phyloP scores from a whole-genome alignment of 2,888 invertebrate genomes.

The Gasteruption jaculator region DNA sequence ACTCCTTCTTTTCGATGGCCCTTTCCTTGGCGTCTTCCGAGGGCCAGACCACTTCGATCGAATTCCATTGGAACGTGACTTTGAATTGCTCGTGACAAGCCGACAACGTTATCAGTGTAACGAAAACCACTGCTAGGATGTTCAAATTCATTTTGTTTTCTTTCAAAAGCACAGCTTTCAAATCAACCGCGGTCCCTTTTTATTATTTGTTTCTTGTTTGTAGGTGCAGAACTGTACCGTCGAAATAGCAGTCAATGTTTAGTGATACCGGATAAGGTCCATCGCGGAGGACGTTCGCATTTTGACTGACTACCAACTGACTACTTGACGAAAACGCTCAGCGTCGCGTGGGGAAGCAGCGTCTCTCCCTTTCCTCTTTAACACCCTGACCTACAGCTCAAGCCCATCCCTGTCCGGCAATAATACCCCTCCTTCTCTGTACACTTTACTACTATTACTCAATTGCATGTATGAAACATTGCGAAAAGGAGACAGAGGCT shows the following conservation, averaged over 20 bases:
- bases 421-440: slow-evolving; percentile 2
- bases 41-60: slow-evolving; percentile 67
- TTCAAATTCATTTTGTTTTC: slow-evolving; percentile 5
- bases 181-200: neutral
- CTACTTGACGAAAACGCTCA: slow-evolving; percentile 31
- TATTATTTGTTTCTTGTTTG: slow-evolving; percentile 20
- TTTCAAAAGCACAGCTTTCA: no score
- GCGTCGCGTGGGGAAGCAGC: slow-evolving; percentile 29
- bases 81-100: slow-evolving; percentile 55
- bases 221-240: no score
- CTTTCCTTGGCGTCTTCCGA: slow-evolving; percentile 55
- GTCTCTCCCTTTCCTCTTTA: no score
- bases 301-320: slow-evolving; percentile 47
- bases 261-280: no score
- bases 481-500: no score
- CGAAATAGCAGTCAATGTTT: no score
- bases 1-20: slow-evolving; percentile 58
- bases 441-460: no score
- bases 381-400: slow-evolving; percentile 10
- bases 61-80: slow-evolving; percentile 71
- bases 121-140: slow-evolving; percentile 20
- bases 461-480: no score
- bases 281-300: slow-evolving; percentile 34
- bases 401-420: slow-evolving; percentile 8
- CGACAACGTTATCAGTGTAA: slow-evolving; percentile 19